Evolutionary conservation across 1,140 invertebrate species (phyloP).

Genomic region (Stegodyphus mimosarum): DNA sequence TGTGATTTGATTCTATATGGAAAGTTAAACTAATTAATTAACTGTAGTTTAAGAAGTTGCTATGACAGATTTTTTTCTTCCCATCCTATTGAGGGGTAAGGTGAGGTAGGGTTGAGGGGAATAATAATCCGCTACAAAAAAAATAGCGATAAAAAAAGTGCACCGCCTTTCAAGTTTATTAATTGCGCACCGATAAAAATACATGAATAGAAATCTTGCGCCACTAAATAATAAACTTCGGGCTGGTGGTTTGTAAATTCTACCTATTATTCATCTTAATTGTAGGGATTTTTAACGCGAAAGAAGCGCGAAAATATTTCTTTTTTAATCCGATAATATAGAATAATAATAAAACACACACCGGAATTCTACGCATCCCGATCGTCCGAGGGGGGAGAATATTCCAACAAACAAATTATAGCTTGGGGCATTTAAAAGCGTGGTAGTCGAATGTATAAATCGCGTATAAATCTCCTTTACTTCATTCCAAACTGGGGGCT

Average conservation of each 20-base stretch:
- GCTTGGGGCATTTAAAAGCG: slow-evolving; percentile 15
- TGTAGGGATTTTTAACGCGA: not conserved
- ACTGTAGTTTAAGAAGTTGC: no score
- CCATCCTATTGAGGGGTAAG: no score
- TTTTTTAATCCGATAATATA: slow-evolving; percentile 50
- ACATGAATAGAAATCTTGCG: slow-evolving; percentile 12
- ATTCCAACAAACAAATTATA: slow-evolving; percentile 36
- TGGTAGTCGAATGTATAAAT: slow-evolving; percentile 32
- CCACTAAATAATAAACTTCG: slow-evolving; percentile 8
- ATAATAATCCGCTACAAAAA: no score
- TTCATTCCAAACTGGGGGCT: slow-evolving; percentile 3
- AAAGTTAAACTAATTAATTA: no score
- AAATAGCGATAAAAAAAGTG: no score
- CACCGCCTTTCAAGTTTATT: slow-evolving; percentile 13
- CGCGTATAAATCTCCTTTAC: slow-evolving; percentile 43
- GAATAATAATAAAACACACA: slow-evolving; percentile 4
- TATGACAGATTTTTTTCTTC: no score
- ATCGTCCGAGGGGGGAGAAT: not conserved
- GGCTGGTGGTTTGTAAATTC: not conserved
- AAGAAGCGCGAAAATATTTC: slow-evolving; percentile 10
- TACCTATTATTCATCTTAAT: slow-evolving; percentile 49
- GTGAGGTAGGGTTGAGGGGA: no score
- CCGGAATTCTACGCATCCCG: not conserved
- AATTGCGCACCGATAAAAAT: slow-evolving; percentile 50
- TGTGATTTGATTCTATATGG: no score